phyloP scores from a whole-genome alignment of 2,888 invertebrate genomes.

The Apamea sordens region DNA sequence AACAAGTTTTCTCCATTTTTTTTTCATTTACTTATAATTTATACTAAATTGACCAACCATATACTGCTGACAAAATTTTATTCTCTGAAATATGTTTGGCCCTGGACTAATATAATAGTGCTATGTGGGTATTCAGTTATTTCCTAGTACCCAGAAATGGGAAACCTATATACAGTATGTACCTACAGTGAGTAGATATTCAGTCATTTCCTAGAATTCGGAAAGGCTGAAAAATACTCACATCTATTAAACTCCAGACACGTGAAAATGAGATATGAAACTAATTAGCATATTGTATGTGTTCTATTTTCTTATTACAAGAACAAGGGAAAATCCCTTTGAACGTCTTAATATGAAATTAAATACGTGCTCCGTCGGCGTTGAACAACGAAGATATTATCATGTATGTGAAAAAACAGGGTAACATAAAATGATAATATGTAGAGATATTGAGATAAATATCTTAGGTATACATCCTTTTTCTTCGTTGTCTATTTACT shows the following conservation, averaged over 20 bases:
- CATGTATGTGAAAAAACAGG: constrained; percentile 3
- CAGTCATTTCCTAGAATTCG: constrained; percentile 3
- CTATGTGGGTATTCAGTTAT: neutral
- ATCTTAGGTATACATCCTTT: neutral
- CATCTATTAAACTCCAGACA: constrained; percentile 7
- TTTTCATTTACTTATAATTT: too few species aligned
- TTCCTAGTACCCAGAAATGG: neutral
- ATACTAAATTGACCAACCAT: too few species aligned
- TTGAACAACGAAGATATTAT: constrained; percentile 11
- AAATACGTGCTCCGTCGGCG: constrained; percentile 46
- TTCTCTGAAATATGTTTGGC: too few species aligned
- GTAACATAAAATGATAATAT: constrained; percentile 1
- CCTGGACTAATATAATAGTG: too few species aligned
- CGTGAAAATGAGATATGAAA: constrained; percentile 28
- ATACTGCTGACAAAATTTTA: too few species aligned
- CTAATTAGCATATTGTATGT: constrained; percentile 45
- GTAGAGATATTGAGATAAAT: neutral
- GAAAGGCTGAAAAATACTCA: neutral
- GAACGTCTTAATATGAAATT: constrained; percentile 52
- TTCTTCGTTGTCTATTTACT: neutral
- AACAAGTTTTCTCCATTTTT: too few species aligned
- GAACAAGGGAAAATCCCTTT: constrained; percentile 15
- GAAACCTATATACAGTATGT: neutral
- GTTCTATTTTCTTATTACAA: constrained; percentile 29
- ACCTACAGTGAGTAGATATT: neutral